Percentiles rank a stretch among this genome's conserved stretches.
Conservation (phyloP, 2,888 invertebrate species). For the Gastracanthus pulcherrimus region DNA sequence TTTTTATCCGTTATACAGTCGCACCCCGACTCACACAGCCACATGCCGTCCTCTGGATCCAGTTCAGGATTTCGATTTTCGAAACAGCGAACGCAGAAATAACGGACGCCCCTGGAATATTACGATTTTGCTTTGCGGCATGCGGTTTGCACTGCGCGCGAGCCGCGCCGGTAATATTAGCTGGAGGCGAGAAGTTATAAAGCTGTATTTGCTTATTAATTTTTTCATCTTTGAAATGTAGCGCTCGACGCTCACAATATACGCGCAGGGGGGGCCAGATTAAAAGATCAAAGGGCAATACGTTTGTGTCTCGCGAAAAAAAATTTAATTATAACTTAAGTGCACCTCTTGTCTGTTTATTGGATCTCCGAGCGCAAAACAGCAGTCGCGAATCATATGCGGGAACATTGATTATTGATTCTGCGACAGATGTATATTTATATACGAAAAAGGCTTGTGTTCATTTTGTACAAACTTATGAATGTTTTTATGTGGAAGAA, state of each 20-base stretch:
- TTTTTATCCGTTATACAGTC: no score
- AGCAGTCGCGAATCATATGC: not conserved
- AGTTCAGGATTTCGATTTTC: conserved; percentile 53
- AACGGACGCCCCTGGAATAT: conserved; percentile 37
- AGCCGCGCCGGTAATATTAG: conserved; percentile 7
- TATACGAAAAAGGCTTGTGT: no score
- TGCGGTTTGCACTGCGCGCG: conserved; percentile 32
- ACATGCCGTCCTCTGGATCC: no score
- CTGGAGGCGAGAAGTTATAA: conserved; percentile 32
- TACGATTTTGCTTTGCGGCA: conserved; percentile 38
- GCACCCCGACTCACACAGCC: no score
- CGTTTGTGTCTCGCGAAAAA: conserved; percentile 4
- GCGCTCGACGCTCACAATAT: not conserved
- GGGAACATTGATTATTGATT: conserved; percentile 27
- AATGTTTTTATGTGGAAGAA: no score
- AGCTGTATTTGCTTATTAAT: conserved; percentile 48
- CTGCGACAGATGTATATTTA: no score
- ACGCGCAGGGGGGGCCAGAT: conserved; percentile 19
- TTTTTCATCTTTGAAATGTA: conserved; percentile 42
- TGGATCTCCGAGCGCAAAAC: not conserved
- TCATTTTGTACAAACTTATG: no score
- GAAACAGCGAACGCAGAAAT: not conserved
- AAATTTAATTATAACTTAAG: conserved; percentile 54
- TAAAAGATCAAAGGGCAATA: conserved; percentile 47
- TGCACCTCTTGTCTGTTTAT: conserved; percentile 30